phyloP scores from a whole-genome alignment of 2,113 vertebrate genomes.

The Panthera tigris region DNA sequence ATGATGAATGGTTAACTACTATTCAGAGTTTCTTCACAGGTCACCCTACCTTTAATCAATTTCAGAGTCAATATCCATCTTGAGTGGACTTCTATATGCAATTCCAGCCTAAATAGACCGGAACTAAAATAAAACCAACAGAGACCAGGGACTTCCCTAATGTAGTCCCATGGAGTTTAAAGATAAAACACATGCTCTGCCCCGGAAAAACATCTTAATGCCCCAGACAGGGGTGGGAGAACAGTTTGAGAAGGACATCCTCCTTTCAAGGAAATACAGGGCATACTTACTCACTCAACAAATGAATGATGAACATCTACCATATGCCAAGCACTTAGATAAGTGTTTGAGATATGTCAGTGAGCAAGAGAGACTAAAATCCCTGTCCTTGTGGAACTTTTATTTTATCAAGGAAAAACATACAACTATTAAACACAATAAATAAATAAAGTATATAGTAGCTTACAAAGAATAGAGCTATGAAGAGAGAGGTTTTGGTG shows the following conservation, averaged over 20 bases:
- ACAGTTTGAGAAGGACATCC: neutral
- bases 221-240: neutral
- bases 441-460: neutral
- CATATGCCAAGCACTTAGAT: neutral
- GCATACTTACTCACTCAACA: neutral
- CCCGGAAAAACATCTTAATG: neutral
- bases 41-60: neutral
- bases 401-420: neutral
- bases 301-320: neutral
- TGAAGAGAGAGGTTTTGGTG: neutral
- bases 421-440: neutral
- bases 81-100: neutral
- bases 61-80: neutral
- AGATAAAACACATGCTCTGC: neutral
- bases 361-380: neutral
- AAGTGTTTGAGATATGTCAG: neutral
- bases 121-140: conserved; percentile 22
- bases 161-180: neutral
- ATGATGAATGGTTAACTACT: neutral
- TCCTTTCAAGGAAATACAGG: conserved; percentile 7
- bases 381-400: neutral
- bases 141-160: neutral
- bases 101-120: neutral
- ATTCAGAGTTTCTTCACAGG: neutral
- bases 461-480: neutral